Base-by-base conservation (phyloP, 1,140 invertebrate species). In the Ooceraea biroi region DNA sequence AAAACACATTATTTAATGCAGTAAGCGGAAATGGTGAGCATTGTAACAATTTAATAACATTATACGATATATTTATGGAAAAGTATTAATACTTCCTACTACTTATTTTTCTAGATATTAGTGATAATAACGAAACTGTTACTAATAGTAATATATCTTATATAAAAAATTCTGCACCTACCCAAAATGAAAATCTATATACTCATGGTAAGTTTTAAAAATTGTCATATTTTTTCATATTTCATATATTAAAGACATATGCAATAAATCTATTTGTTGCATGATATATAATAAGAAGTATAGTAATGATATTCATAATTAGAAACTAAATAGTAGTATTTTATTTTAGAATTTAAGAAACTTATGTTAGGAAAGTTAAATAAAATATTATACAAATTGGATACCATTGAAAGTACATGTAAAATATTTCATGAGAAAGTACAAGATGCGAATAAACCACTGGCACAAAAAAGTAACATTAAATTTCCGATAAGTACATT, bases 121-220 rank as follows among this genome's bases (percentile, higher is more conserved):
- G 22, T 58, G 12, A n/a, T n/a, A n/a, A 58, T 58, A 58, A 58
- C 57, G 11, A 58, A 58, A 58, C 27, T 58, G 57, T 58, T 58
- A 58, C 57, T 11, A 58, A 58, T 58, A 27, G 22, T 58, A 27
- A 58, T 10, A 58, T 58, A 58, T 58, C 22, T 58, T 58, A 25
- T 12, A 7, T 25, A 27, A 27, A 8, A 27, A 58, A 58, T 27
- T 22, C 8, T 27, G n/a, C 19, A 11, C 57, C 25, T 11, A 27
- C 8, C 57, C 3, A 10, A 58, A 3, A 27, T 27, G 22, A 58
- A 58, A 27, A n/a, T n/a, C n/a, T n/a, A n/a, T n/a, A n/a, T n/a
- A n/a, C n/a, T 27, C 57, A 27, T 27, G 57, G 22, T 58, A 58
- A 27, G 22, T 27, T 58, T 12, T 11, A 58, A 58, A 27, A 27